A percentile compares a stretch with the other conserved stretches of the same genome.
phyloP scores from a whole-genome alignment of 2,888 invertebrate genomes.

The Anorthoa munda region DNA sequence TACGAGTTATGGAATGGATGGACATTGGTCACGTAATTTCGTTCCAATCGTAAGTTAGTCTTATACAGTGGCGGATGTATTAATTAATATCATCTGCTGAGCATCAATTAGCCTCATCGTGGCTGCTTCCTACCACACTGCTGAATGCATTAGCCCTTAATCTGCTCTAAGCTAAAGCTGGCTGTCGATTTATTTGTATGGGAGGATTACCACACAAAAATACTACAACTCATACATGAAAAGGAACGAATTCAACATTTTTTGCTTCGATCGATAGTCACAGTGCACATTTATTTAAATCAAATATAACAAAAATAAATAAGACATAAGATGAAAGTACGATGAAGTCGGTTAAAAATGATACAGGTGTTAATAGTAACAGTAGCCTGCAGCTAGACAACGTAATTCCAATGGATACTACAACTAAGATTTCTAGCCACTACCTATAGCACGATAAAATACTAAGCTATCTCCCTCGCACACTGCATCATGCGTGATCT shows the following conservation, averaged over 20 bases:
- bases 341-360: neutral
- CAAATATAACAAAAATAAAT: neutral
- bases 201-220: neutral
- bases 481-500: constrained; percentile 45
- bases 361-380: neutral
- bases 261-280: neutral
- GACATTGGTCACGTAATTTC: neutral
- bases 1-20: neutral
- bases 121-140: neutral
- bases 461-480: constrained; percentile 39
- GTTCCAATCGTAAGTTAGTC: constrained; percentile 9
- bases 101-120: constrained; percentile 21
- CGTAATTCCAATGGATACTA: neutral
- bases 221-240: too few species aligned
- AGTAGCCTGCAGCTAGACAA: neutral
- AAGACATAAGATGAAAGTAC: neutral
- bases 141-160: neutral
- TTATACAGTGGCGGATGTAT: constrained; percentile 22
- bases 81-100: constrained; percentile 37
- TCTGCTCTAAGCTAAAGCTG: neutral
- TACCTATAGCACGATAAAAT: constrained; percentile 10
- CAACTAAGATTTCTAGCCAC: neutral
- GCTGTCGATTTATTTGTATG: neutral
- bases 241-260: neutral
- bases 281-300: neutral